These are phyloP conservation scores for Peromyscus californicus DNA, from an alignment of 2,113 vertebrate species.

Conservation along the genomic window DNA sequence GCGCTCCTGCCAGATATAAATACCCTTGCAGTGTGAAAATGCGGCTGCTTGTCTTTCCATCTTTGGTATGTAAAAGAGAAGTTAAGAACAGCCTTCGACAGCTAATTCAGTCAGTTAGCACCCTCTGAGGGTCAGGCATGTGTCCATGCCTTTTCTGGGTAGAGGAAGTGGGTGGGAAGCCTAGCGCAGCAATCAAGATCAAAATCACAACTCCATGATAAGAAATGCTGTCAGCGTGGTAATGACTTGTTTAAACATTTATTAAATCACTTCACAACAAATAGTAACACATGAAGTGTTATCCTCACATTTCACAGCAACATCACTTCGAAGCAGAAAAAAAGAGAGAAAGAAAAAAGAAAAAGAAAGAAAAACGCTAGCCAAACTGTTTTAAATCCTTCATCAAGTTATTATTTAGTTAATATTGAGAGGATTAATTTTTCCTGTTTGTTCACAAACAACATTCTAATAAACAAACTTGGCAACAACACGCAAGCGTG, in stretches of 20 bases:
- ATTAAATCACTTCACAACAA: slow-evolving; percentile 87
- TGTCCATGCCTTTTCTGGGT: slow-evolving; percentile 34
- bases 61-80: neutral
- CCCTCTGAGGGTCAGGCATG: slow-evolving; percentile 30
- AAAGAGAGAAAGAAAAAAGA: slow-evolving; percentile 21
- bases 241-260: slow-evolving; percentile 86
- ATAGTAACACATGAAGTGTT: slow-evolving; percentile 84
- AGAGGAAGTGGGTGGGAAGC: slow-evolving; percentile 40
- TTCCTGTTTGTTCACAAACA: slow-evolving; percentile 53
- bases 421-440: slow-evolving; percentile 72
- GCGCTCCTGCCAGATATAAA: neutral
- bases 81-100: neutral
- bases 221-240: slow-evolving; percentile 78
- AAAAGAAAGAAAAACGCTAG: slow-evolving; percentile 66
- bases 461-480: slow-evolving; percentile 48
- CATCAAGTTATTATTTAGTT: slow-evolving; percentile 77
- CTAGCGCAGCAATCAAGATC: slow-evolving; percentile 67
- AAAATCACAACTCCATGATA: slow-evolving; percentile 46
- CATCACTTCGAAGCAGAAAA: slow-evolving; percentile 77
- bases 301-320: slow-evolving; percentile 78
- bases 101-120: neutral
- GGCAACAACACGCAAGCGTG: slow-evolving; percentile 37
- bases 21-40: neutral
- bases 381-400: slow-evolving; percentile 70
- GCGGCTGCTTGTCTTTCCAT: neutral